Percentiles rank a stretch among this genome's conserved stretches.
Conservation (phyloP, 2,113 vertebrate genomes). For the Stegostoma tigrinum region DNA sequence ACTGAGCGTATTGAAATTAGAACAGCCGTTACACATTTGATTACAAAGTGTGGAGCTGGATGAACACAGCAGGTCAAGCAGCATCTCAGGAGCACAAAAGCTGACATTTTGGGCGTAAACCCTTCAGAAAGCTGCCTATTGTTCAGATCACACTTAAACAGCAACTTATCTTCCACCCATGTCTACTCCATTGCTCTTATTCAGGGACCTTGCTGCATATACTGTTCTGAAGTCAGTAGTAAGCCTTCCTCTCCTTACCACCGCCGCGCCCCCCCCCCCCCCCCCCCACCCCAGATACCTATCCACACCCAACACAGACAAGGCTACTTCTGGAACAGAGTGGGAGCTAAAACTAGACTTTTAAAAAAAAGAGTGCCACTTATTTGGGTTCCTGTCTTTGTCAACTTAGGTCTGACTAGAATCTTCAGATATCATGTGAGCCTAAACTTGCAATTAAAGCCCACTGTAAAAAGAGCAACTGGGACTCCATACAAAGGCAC, state of each 20-base stretch:
- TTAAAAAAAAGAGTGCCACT: too few relatives aligned
- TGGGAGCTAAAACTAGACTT: background rate
- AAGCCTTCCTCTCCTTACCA: background rate
- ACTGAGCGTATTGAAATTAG: background rate
- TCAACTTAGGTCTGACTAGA: background rate
- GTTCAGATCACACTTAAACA: background rate
- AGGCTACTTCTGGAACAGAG: background rate
- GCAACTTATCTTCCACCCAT: background rate
- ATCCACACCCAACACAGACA: background rate
- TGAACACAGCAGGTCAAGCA: too few relatives aligned
- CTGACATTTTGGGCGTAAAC: too few relatives aligned
- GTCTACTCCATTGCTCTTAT: background rate
- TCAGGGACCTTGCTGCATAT: background rate
- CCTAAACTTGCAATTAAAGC: background rate
- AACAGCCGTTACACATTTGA: background rate
- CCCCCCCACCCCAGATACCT: background rate
- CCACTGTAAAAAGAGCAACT: background rate
- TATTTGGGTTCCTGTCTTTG: background rate
- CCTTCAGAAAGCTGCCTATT: background rate
- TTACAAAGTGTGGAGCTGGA: too few relatives aligned
- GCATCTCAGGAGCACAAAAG: too few relatives aligned
- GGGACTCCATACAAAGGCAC: background rate
- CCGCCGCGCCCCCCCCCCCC: too few relatives aligned
- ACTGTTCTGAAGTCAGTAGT: too few relatives aligned
- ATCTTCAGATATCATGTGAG: background rate